Base-by-base conservation (phyloP, 2,113 vertebrate species). In the Pica pica region DNA sequence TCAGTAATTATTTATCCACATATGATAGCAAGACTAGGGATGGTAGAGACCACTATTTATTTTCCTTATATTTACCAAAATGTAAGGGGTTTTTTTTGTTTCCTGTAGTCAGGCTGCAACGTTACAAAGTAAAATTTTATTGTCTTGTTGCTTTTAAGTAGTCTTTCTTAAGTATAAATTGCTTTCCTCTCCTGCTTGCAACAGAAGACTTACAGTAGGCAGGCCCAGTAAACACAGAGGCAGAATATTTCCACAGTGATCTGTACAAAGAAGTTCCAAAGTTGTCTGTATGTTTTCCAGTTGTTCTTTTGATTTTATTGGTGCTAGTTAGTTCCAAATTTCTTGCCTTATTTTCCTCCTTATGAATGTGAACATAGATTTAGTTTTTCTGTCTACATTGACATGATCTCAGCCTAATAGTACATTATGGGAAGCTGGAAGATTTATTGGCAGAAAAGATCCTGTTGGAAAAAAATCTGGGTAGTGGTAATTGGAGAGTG, bases 401-500 rank as follows among this genome's bases (percentile, higher is more conserved):
- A 88, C 39, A 14, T 93, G 74, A 95, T 60, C 77, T 68, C 76
- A 89, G 60, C 82, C 95, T 95, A 80, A 96, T 76, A 92, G 69
- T 47, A 86, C 44, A 10, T 89, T 77, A 77, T 87, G 78, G 83
- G 85, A 82, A 94, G 65, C 8, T 93, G 77, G 56, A 94, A 37
- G 49, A 91, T 85, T 82, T 90, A 79, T 81, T 79, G 46, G 35
- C 84, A 95, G 71, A 50, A 89, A 59, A 88, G 52, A 88, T 46
- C 49, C 63, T 83, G 35, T 7, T 77, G 74, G 89, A 90, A 90
- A 91, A 92, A 82, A 91, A 79, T 56, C 61, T 82, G 49, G 44
- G 21, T 60, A 78, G 59, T 93, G 39, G 23, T 93, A 95, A 94
- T 33, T 82, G 92, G 81, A 94, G 96, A 95, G 83, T 96, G 96